These are phyloP conservation scores for Phenganax marumi DNA, from an alignment of 92 coral and sea anemone species.

Conservation along the genomic window DNA sequence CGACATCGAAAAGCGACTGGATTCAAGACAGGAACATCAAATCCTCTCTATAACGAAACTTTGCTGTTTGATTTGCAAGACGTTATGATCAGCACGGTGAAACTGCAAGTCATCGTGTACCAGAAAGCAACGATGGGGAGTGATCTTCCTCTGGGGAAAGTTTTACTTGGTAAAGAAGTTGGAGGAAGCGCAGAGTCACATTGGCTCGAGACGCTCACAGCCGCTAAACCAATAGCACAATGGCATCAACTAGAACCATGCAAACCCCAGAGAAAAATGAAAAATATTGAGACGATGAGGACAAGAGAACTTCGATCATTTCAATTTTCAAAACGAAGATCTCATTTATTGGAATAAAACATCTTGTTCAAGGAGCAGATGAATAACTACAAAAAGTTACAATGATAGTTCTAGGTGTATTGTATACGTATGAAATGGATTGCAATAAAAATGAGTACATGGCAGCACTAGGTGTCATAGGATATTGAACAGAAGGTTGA, in stretches of 20 bases:
- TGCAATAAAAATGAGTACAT: constrained; percentile 2
- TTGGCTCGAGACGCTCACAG: constrained; percentile 92
- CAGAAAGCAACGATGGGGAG: constrained; percentile 82
- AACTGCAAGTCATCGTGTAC: constrained; percentile 80
- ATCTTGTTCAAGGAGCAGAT: background rate
- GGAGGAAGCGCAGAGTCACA: constrained; percentile 81
- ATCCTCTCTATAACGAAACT: constrained; percentile 93
- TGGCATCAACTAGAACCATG: constrained; percentile 90
- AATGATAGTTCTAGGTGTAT: no score
- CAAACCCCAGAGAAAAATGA: constrained; percentile 34
- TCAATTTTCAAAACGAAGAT: constrained; percentile 18
- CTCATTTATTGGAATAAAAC: constrained; percentile 1
- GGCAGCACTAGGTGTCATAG: no score
- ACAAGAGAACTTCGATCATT: constrained; percentile 37
- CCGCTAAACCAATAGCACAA: constrained; percentile 91
- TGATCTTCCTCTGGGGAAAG: constrained; percentile 83
- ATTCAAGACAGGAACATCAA: constrained; percentile 74
- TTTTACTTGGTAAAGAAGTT: constrained; percentile 72
- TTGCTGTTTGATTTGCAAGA: constrained; percentile 89
- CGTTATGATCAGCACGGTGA: constrained; percentile 72
- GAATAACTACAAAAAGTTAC: no score
- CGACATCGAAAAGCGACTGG: constrained; percentile 92
- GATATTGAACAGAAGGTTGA: no score
- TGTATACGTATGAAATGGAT: background rate
- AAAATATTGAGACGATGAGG: constrained; percentile 13